Evolutionary conservation across 2,797 vertebrate genomes (phyloP).

Genomic region (Lepidocolaptes lacrymiger): DNA sequence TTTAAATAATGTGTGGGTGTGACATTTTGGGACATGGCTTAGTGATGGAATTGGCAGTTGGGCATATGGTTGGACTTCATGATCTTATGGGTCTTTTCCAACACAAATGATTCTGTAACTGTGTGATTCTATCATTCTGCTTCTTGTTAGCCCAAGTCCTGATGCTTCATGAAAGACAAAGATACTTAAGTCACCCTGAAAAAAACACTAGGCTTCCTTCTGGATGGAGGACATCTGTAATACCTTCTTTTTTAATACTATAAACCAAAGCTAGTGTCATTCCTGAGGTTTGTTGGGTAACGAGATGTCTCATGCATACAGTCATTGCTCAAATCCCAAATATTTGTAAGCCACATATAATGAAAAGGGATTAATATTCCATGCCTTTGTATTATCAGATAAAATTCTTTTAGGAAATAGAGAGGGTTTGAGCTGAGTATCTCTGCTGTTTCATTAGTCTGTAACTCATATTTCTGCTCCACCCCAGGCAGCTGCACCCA

Average conservation of each 20-base stretch:
- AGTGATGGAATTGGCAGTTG: background rate
- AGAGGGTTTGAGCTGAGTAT: background rate
- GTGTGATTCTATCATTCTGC: background rate
- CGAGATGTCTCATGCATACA: background rate
- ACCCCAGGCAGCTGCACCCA: fast-evolving
- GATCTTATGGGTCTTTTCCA: background rate
- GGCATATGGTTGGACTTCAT: fast-evolving
- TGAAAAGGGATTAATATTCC: background rate
- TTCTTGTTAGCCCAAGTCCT: background rate
- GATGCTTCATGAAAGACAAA: background rate
- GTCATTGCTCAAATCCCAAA: background rate
- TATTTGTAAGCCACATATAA: background rate
- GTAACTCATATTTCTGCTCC: background rate
- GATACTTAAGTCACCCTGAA: background rate
- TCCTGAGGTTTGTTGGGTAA: background rate
- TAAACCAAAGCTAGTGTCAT: background rate
- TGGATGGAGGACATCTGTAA: background rate
- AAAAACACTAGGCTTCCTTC: background rate
- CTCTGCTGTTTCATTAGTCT: background rate
- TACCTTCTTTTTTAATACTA: background rate
- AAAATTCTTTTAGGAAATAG: background rate
- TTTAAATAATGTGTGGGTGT: background rate
- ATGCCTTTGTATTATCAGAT: background rate
- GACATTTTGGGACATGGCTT: background rate
- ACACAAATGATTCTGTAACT: background rate